phyloP scores from a whole-genome alignment of 2,113 vertebrate genomes.

The Takifugu bimaculatus region DNA sequence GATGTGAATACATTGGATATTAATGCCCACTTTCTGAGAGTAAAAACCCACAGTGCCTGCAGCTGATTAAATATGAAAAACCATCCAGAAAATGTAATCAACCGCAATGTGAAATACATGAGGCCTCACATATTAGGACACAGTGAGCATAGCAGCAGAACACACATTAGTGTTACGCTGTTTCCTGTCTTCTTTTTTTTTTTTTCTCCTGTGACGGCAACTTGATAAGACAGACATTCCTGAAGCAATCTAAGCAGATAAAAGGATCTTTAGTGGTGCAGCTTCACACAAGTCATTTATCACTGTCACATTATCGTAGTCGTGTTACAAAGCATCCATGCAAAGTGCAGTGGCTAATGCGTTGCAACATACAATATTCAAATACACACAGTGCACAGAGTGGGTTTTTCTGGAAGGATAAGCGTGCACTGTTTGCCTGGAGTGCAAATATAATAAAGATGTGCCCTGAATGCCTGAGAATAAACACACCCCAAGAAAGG shows the following conservation, averaged over 20 bases:
- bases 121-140: slow-evolving; percentile 29
- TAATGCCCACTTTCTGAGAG: slow-evolving; percentile 30
- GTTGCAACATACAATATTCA: slow-evolving; percentile 29
- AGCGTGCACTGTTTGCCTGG: slow-evolving; percentile 8
- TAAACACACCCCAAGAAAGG: slow-evolving; percentile 50
- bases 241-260: slow-evolving; percentile 37
- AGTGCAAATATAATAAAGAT: slow-evolving; percentile 20
- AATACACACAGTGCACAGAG: slow-evolving; percentile 29
- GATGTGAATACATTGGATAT: slow-evolving; percentile 26
- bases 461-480: slow-evolving; percentile 12
- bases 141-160: slow-evolving; percentile 16
- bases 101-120: slow-evolving; percentile 48
- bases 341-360: slow-evolving; percentile 17
- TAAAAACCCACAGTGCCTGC: slow-evolving; percentile 26
- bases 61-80: slow-evolving; percentile 63
- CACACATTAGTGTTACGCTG: slow-evolving; percentile 5
- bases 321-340: slow-evolving; percentile 14
- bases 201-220: slow-evolving; percentile 7
- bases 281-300: slow-evolving; percentile 30
- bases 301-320: slow-evolving; percentile 7
- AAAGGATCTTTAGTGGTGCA: slow-evolving; percentile 16
- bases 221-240: slow-evolving; percentile 27
- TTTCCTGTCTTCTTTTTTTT: background rate
- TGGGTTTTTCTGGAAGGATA: slow-evolving; percentile 9
- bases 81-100: slow-evolving; percentile 53